Percentiles rank a stretch among this genome's conserved stretches.
phyloP scores from a whole-genome alignment of 2,888 invertebrate genomes.

The Achlya flavicornis region DNA sequence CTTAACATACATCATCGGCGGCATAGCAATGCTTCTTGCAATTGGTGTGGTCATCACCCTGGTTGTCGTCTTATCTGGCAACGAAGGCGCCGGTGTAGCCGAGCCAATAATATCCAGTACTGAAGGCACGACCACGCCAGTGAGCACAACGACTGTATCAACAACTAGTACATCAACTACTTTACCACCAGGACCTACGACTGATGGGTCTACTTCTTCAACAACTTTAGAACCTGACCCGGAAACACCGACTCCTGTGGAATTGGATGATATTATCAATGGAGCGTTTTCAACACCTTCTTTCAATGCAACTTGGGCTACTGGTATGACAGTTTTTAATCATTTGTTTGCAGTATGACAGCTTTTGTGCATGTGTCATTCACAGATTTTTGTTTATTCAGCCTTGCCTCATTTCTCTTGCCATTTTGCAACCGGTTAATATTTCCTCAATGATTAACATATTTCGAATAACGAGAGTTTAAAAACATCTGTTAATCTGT shows the following conservation, averaged over 20 bases:
- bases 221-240: slow-evolving; percentile 37
- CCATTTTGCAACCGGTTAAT: not conserved
- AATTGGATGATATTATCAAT: slow-evolving; percentile 88
- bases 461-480: no score
- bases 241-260: slow-evolving; percentile 54
- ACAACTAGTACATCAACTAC: slow-evolving; percentile 32
- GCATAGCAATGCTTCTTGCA: slow-evolving; percentile 80
- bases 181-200: slow-evolving; percentile 22
- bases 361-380: not conserved
- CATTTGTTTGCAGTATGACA: not conserved
- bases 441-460: slow-evolving; percentile 6
- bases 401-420: not conserved
- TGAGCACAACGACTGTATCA: slow-evolving; percentile 26
- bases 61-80: slow-evolving; percentile 80
- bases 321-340: slow-evolving; percentile 79
- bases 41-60: slow-evolving; percentile 85
- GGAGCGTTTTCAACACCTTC: slow-evolving; percentile 86
- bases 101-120: slow-evolving; percentile 56
- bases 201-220: slow-evolving; percentile 16
- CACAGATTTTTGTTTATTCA: not conserved
- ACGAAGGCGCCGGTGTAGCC: slow-evolving; percentile 51
- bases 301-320: slow-evolving; percentile 93
- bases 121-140: slow-evolving; percentile 39
- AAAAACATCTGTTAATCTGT: not conserved
- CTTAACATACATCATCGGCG: slow-evolving; percentile 81